Base-by-base conservation (phyloP, 2,113 vertebrate genomes). In the Callionymus lyra region DNA sequence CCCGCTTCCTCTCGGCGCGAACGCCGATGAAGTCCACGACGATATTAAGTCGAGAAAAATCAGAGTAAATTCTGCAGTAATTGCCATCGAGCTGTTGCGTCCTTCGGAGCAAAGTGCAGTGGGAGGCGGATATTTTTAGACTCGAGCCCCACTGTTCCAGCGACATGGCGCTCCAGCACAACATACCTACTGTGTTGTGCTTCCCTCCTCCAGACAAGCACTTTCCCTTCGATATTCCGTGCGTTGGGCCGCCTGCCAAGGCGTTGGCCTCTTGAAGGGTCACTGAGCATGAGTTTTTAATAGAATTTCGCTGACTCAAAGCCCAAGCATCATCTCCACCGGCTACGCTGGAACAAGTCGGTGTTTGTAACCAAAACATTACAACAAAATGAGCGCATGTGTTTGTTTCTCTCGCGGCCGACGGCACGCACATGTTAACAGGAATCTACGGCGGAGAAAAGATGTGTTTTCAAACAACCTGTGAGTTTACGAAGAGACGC, bases 11-110 rank as follows among this genome's bases (percentile, higher is more conserved):
- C 65, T 43, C 50, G 60, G 79, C 74, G 60, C 80, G 72, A 70
- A 76, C 72, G 59, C 71, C 72, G 66, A 79, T 77, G 79, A 84
- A 82, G 74, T 81, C 74, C 62, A 80, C 77, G 68, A 73, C 81
- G 62, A 80, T 85, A 86, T 81, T 74, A 72, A 82, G 77, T 65
- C 6, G 60, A 79, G 69, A 72, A 81, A 27, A 80, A 77, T 67
- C 70, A 50, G 64, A 71, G 73, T 53, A 60, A n/a, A 76, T 81
- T 84, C 79, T 67, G 50, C 42, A 53, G 71, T 78, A 81, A 86
- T 80, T 83, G 77, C 64, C 67, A 69, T 72, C 51, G 16, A 74
- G 65, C 52, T 53, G 66, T 70, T 59, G 32, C 56, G 59, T 69
- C 58, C 76, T 60, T 59, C 40, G 44, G 63, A 63, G 56, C 65